Evolutionary conservation across 2,797 vertebrate species (phyloP), one percentile per base, ranked within the genome.

Genomic region (Anniella stebbinsi): DNA sequence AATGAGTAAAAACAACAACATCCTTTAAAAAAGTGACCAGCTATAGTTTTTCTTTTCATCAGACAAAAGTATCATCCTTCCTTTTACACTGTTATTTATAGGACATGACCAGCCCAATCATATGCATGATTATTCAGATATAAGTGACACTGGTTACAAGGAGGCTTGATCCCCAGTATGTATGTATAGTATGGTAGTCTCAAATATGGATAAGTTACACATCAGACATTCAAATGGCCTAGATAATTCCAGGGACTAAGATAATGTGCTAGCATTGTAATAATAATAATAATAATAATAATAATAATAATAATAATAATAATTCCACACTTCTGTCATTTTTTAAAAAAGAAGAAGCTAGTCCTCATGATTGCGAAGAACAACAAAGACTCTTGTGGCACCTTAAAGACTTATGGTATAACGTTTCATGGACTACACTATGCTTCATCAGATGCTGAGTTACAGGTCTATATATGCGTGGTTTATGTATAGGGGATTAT

Each of bases 1-100:
- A 87, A 92, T 75, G 91, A 83, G 76, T 87, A 17, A 57, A 66
- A 89, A 82, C 60, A 63, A 60, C 41, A 84, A 88, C 51, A 81
- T 91, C 30, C 75, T 84, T 89, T 38, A 28, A 72, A 41, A 38
- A 5, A 28, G 38, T 77, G 33, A 77, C 41, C 72, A 69, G 13
- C n/a, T 83, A 28, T 38, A 77, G 63, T 63, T 70, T 48, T 30
- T 91, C 36, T 41, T 60, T 41, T 67, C 54, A 36, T 80, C 36
- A 33, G 41, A n/a, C 25, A 80, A 81, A 81, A 63, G 75, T 51
- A 80, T n/a, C 28, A 66, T 80, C 82, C 54, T 69, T 69, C 63
- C 70, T 88, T 54, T 45, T 21, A 57, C 21, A 18, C 70, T 85
- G 28, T 23, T 25, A 36, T 51, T 54, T 75, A n/a, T 30, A 54